Base-by-base conservation (phyloP, 2,888 invertebrate genomes). In the Erebia epiphron region DNA sequence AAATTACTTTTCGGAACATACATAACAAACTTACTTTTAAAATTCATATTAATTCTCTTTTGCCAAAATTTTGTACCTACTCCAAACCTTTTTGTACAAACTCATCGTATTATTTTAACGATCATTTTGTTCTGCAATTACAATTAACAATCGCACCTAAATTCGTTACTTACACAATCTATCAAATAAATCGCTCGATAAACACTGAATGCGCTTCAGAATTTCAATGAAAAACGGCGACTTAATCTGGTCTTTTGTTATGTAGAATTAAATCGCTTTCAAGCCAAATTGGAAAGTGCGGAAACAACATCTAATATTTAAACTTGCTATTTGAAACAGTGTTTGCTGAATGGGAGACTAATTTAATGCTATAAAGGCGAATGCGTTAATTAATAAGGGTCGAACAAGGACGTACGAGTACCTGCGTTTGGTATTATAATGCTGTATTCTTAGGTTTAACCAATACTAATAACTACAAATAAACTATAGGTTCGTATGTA, bases 191-290 rank as follows among this genome's bases (percentile, higher is more conserved):
- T 69, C 49, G 61, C 65, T 56, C 62, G 69, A 68, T 67, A 67
- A 21, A 52, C 64, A 64, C 69, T 67, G 61, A 66, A 73, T 58
- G 71, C 65, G 74, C 72, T 72, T 72, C 74, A 68, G 74, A 74
- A 76, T 73, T 76, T 74, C 73, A 70, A 71, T 68, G 75, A 77
- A 76, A 87, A 86, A 85, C 82, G 79, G 79, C 77, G 78, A 79
- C 83, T 83, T 86, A 86, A 86, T 85, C 83, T 77, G 76, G 75
- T 70, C 86, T 81, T 86, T 91, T 91, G 90, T 91, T 87, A 88
- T 75, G 78, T 74, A 76, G 88, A 90, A 90, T 91, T 85, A 88
- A 90, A 88, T 86, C 84, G 83, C 84, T 83, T 86, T 85, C 81
- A 83, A 80, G 78, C 81, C 72, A 84, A 89, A 91, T 88, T 87